Evolutionary conservation across 1,140 invertebrate genomes (phyloP).

Genomic region (Cydia strobilella): DNA sequence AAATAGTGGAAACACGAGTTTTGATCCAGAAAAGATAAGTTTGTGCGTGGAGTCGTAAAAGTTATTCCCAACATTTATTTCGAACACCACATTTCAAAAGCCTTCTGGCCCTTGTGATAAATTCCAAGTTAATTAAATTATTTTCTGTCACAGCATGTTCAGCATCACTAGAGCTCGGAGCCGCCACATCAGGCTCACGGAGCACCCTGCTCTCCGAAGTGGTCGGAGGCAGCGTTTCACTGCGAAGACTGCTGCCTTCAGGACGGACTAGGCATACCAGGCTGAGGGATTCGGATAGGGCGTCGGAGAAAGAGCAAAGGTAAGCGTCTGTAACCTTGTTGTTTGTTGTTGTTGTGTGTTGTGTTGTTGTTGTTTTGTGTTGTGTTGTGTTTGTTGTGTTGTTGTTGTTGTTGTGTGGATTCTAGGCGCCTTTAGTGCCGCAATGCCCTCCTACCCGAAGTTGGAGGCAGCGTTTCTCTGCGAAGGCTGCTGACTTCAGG

Average conservation of each 20-base stretch:
- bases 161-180: slow-evolving; percentile 64
- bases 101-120: too few species aligned
- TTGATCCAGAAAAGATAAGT: too few species aligned
- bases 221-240: slow-evolving; percentile 60
- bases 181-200: slow-evolving; percentile 55
- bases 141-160: slow-evolving; percentile 59
- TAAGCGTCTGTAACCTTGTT: slow-evolving; percentile 37
- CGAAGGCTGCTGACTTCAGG: slow-evolving; percentile 60
- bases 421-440: slow-evolving; percentile 34
- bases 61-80: too few species aligned
- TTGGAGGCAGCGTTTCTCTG: slow-evolving; percentile 62
- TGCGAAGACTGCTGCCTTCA: slow-evolving; percentile 62
- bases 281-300: slow-evolving; percentile 69
- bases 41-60: too few species aligned
- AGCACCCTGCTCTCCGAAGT: slow-evolving; percentile 71
- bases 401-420: slow-evolving; percentile 38
- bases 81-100: too few species aligned
- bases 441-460: slow-evolving; percentile 67
- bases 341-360: too few species aligned
- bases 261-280: slow-evolving; percentile 74
- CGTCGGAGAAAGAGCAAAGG: slow-evolving; percentile 55
- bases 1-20: too few species aligned
- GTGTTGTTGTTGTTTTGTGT: too few species aligned
- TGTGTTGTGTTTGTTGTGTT: too few species aligned
- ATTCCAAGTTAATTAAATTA: too few species aligned